phyloP scores from a whole-genome alignment of 2,797 vertebrate species.

The Lagorchestes hirsutus region DNA sequence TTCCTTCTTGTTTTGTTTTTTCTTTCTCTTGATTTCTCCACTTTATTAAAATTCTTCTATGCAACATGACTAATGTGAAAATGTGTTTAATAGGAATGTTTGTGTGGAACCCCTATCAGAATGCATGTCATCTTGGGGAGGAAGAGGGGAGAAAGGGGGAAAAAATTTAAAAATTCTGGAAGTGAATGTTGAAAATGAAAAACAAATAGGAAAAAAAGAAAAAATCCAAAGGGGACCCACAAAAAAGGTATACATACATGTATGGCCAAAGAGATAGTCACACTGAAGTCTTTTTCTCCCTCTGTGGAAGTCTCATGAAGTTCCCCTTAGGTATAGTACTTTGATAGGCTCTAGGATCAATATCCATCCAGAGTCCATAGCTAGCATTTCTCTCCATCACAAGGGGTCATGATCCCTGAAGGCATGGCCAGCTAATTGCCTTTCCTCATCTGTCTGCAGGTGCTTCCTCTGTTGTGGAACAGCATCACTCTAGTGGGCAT shows the following conservation, averaged over 20 bases:
- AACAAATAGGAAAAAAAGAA: not conserved
- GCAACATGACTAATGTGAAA: too few species aligned
- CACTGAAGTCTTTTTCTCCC: not conserved
- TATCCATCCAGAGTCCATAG: not conserved
- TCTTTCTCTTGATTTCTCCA: too few species aligned
- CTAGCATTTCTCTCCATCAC: not conserved
- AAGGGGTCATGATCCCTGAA: not conserved
- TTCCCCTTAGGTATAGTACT: not conserved
- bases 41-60: too few species aligned
- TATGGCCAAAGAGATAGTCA: not conserved
- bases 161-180: too few species aligned
- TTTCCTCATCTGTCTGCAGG: too few species aligned
- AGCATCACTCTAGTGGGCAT: not conserved
- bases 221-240: not conserved
- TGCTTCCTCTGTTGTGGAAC: not conserved
- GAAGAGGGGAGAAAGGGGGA: too few species aligned
- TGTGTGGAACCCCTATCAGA: too few species aligned
- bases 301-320: not conserved
- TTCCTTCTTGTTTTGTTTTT: too few species aligned
- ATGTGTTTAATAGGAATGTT: too few species aligned
- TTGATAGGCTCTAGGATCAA: not conserved
- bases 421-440: too few species aligned
- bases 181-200: too few species aligned
- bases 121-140: too few species aligned
- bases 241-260: not conserved